These are phyloP conservation scores for Germaria angustata DNA, from an alignment of 2,888 invertebrate genomes.

Conservation along the genomic window DNA sequence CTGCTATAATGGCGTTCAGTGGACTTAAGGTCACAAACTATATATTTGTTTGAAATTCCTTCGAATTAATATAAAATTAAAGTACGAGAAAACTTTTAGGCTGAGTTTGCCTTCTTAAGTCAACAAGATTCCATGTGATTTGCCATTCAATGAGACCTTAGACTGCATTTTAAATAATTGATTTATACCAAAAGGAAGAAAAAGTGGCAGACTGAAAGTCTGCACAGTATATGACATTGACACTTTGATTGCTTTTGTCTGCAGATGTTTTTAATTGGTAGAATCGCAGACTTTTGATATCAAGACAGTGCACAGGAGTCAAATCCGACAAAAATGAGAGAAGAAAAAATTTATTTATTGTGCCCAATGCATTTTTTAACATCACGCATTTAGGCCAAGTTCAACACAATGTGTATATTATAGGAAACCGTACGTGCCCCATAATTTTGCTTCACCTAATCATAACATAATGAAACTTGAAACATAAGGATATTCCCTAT, in stretches of 20 bases:
- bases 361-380: too few relatives aligned
- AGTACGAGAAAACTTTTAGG: neutral
- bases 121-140: neutral
- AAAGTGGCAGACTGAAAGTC: neutral
- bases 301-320: neutral
- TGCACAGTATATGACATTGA: constrained; percentile 32
- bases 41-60: neutral
- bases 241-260: constrained; percentile 53
- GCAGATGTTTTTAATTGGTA: constrained; percentile 1
- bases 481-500: too few relatives aligned
- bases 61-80: too few relatives aligned
- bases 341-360: neutral
- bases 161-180: neutral
- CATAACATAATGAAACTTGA: too few relatives aligned
- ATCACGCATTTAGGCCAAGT: too few relatives aligned
- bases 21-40: neutral
- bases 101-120: neutral
- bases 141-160: neutral
- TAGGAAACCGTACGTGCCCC: too few relatives aligned
- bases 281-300: neutral
- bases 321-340: neutral
- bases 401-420: too few relatives aligned
- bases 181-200: neutral
- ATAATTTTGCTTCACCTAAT: too few relatives aligned
- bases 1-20: neutral